Conservation (phyloP, 1,140 invertebrate species). For the Pectinophora gossypiella region DNA sequence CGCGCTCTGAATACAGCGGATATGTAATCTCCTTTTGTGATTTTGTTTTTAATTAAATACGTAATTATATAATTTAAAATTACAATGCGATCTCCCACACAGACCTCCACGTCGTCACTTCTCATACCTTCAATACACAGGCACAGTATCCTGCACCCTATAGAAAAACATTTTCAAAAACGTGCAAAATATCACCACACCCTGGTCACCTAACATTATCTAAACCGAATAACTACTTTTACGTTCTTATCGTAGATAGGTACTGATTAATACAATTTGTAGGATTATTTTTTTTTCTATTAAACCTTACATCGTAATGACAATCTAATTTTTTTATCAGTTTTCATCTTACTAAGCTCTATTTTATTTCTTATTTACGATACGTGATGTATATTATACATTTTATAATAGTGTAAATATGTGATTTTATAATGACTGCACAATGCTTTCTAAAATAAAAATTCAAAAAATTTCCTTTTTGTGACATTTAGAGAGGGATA, state of each 20-base stretch:
- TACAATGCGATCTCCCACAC: conserved; percentile 48
- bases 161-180: conserved; percentile 73
- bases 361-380: conserved; percentile 58
- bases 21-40: conserved; percentile 67
- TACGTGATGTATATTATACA: conserved; percentile 70
- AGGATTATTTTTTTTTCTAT: conserved; percentile 55
- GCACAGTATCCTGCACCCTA: conserved; percentile 50
- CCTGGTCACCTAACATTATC: conserved; percentile 73
- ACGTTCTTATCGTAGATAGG: conserved; percentile 51
- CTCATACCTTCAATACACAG: conserved; percentile 45
- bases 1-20: conserved; percentile 55
- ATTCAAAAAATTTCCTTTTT: conserved; percentile 17
- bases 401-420: conserved; percentile 73
- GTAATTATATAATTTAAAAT: conserved; percentile 45
- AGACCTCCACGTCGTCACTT: conserved; percentile 40
- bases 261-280: conserved; percentile 60
- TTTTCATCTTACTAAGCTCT: conserved; percentile 72
- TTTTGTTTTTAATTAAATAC: conserved; percentile 48
- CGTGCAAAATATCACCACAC: conserved; percentile 75
- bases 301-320: conserved; percentile 62
- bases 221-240: conserved; percentile 68
- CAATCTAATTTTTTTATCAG: conserved; percentile 59
- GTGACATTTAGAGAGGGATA: conserved; percentile 29
- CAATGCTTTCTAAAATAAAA: conserved; percentile 34
- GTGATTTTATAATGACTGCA: conserved; percentile 49